Evolutionary conservation across 2,113 vertebrate genomes (phyloP).

Genomic region (western clawed frog (Xenopus tropicalis)): UCB_Xtro_10.0 CM004446.2:137996001-137996500

Average conservation of each 20-base stretch:
- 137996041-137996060: too few species aligned
- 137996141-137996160: background rate
- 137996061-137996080: background rate
- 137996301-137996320: background rate
- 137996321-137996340: slow-evolving; percentile 19
- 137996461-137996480: too few species aligned
- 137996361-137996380: background rate
- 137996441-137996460: too few species aligned
- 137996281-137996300: slow-evolving; percentile 27
- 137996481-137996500: too few species aligned
- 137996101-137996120: slow-evolving; percentile 25
- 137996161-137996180: slow-evolving; percentile 14
- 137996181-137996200: slow-evolving; percentile 26
- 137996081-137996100: slow-evolving; percentile 20
- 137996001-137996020: too few species aligned
- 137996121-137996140: background rate
- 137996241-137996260: slow-evolving; percentile 19
- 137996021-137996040: too few species aligned
- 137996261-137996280: slow-evolving; percentile 40
- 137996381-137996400: too few species aligned
- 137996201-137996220: slow-evolving; percentile 21
- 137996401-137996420: too few species aligned
- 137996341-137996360: background rate
- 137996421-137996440: too few species aligned
- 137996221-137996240: slow-evolving; percentile 39